Evolutionary conservation across 2,888 invertebrate species (phyloP).

Genomic region (Villa cingulata): DNA sequence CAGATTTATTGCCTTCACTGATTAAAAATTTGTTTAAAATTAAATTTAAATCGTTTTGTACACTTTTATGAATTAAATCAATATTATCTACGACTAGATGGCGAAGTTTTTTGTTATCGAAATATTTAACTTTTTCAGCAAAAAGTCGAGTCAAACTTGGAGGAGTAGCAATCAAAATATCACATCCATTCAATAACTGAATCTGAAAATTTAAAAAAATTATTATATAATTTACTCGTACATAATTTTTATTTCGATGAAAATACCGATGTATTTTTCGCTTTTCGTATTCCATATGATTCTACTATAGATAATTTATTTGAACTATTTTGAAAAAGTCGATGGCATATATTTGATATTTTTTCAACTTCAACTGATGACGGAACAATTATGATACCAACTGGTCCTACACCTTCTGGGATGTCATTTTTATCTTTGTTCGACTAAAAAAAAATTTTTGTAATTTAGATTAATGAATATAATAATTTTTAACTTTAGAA

Average conservation of each 20-base stretch:
- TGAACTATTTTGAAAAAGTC: conserved; percentile 32
- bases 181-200: conserved; percentile 48
- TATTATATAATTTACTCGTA: not conserved
- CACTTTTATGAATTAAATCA: conserved; percentile 46
- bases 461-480: not conserved
- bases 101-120: conserved; percentile 48
- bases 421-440: conserved; percentile 29
- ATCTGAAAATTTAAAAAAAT: conserved; percentile 9
- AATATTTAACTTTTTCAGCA: conserved; percentile 34
- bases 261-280: conserved; percentile 21
- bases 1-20: conserved; percentile 28
- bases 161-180: conserved; percentile 58
- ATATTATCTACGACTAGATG: conserved; percentile 59
- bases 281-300: conserved; percentile 27
- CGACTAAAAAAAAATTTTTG: conserved; percentile 14
- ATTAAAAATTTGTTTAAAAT: conserved; percentile 35
- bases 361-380: conserved; percentile 43
- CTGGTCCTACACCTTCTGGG: conserved; percentile 42
- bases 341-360: conserved; percentile 34
- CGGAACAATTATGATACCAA: conserved; percentile 51
- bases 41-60: conserved; percentile 37
- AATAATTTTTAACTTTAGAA: no score
- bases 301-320: conserved; percentile 36
- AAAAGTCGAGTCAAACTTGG: conserved; percentile 40
- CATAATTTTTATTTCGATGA: no score